Evolutionary conservation across 1,140 invertebrate genomes (phyloP).

Genomic region (Drosophila willistoni): DNA sequence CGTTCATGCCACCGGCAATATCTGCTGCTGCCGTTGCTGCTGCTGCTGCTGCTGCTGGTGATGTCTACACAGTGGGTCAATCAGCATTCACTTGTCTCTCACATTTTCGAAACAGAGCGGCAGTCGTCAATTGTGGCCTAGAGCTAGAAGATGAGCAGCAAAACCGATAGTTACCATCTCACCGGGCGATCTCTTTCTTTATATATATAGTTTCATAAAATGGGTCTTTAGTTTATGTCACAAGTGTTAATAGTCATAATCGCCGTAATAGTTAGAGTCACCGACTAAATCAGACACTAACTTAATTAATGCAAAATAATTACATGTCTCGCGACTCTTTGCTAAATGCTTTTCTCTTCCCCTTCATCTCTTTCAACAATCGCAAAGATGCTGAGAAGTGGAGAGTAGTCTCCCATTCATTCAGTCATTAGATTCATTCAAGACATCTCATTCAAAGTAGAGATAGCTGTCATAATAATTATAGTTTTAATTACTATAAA

Average conservation of each 20-base stretch:
- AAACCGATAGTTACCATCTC: conserved; percentile 4
- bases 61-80: conserved; percentile 64
- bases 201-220: not conserved
- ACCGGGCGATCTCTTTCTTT: conserved; percentile 5
- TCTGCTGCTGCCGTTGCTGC: conserved; percentile 35
- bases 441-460: not conserved
- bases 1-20: conserved; percentile 34
- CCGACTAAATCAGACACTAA: conserved; percentile 1
- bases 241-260: conserved; percentile 30
- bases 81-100: conserved; percentile 76
- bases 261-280: conserved; percentile 11
- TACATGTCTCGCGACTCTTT: conserved; percentile 19
- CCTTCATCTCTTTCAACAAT: no score
- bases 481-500: not conserved
- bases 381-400: not conserved
- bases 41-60: conserved; percentile 9
- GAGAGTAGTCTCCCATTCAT: not conserved
- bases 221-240: conserved; percentile 28
- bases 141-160: conserved; percentile 15
- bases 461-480: conserved; percentile 5
- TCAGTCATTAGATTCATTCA: conserved; percentile 9
- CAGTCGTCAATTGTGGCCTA: conserved; percentile 29
- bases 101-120: conserved; percentile 37
- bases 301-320: conserved; percentile 48
- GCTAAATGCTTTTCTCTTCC: conserved; percentile 35